Evolutionary conservation across 2,888 invertebrate genomes (phyloP).

Genomic region (Lamellibrachia satsuma): DNA sequence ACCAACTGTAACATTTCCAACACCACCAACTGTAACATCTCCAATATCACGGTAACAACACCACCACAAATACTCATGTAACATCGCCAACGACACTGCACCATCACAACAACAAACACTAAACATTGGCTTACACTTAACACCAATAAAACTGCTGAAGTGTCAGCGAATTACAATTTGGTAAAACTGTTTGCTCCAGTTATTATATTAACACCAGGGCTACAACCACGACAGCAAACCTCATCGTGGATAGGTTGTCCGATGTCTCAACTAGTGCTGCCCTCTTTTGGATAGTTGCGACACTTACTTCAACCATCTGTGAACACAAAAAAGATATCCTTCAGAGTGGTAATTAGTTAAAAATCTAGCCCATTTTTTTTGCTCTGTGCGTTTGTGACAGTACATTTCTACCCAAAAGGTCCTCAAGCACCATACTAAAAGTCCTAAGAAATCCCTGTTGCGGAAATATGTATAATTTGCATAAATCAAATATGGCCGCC

Average conservation of each 20-base stretch:
- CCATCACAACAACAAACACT: neutral
- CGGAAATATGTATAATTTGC: too few relatives aligned
- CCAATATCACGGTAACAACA: neutral
- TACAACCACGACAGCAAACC: neutral
- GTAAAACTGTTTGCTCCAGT: neutral
- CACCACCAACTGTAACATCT: neutral
- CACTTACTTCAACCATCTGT: neutral
- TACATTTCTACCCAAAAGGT: too few relatives aligned
- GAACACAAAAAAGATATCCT: neutral
- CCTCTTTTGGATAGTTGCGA: neutral
- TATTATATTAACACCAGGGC: neutral
- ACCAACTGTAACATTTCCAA: neutral
- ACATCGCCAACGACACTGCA: neutral
- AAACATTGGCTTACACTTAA: neutral
- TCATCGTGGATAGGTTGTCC: neutral
- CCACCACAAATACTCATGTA: neutral
- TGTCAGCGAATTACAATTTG: neutral
- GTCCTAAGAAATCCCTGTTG: too few relatives aligned
- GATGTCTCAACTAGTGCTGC: neutral
- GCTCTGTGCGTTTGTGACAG: too few relatives aligned
- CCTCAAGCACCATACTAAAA: too few relatives aligned
- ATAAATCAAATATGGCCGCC: too few relatives aligned
- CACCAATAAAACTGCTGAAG: slow-evolving; percentile 4
- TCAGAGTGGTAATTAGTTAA: neutral
- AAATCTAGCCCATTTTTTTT: neutral